Base-by-base conservation (phyloP, 1,140 invertebrate species). In the Drosophila nannoptera region DNA sequence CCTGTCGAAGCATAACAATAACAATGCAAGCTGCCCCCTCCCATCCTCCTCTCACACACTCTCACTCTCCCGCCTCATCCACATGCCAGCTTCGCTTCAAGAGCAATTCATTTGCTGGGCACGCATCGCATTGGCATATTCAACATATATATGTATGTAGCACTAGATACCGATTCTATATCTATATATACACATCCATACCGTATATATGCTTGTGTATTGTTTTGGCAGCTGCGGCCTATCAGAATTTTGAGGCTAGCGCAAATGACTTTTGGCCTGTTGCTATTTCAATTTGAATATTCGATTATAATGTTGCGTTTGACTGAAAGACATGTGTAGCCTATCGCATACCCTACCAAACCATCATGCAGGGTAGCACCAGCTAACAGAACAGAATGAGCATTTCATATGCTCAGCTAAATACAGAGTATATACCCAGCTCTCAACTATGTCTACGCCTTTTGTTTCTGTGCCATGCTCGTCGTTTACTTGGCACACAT, bases 401-500 rank as follows among this genome's bases (percentile, higher is more conserved):
- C 2, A 14, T 42, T 42, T 42, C 16, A 9, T 8, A 0, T 46
- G 35, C 35, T 36, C 6, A 36, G 7, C 9, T 7, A 36, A 7
- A 9, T 46, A 46, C 22, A 56, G 33, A 29, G 45, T 58, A 65
- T 48, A 8, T 54, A 4, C 4, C 12, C 14, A 38, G 42, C 32
- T 36, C 2, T 14, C 9, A 16, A 12, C 29, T 46, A 8, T 43
- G 32, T n/a, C 14, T 52, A n/a, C 45, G 53, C 9, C 38, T 16
- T 35, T 53, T 56, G 16, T 49, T 52, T 48, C 38, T 7, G 66
- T 64, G 60, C 54, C 54, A 66, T 52, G 60, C 43, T 35, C 56
- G 53, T 38, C 40, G 69, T 83, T 78, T 73, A 76, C 78, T 83
- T 83, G 80, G 76, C 80, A 84, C 66, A 78, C 61, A 77, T 75